Evolutionary conservation across 1,140 invertebrate species (phyloP), one percentile per base, ranked within the genome.

Genomic region (Polypedilum pembai): DNA sequence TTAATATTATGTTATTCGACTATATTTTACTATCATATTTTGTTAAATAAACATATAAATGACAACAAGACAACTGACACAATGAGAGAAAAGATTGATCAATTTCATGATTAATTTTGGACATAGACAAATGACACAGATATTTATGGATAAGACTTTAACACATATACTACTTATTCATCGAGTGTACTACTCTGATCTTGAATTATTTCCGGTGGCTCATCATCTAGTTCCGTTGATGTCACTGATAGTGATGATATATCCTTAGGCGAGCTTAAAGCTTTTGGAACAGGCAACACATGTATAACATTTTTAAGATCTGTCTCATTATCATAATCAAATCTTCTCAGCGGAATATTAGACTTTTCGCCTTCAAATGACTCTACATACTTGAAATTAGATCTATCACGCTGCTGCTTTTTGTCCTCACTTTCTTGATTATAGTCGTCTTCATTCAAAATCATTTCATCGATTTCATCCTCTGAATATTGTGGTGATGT

Each of bases 291-390:
- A 0, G 65, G 65, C n/a, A 69, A 18, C 18, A 69, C 65, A 18
- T 69, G 15, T 20, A 69, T 69, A 20, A 69, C 65, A 69, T 69
- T 69, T 18, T 69, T 69, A 10, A 69, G 8, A 7, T 69, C 65
- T 69, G 65, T 18, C 8, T 69, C 65, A 69, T n/a, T 18, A 8
- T 69, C 65, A 18, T n/a, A 7, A n/a, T 69, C 65, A 20, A 18
- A 69, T 18, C 17, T 69, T 56, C 45, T 12, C 0, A 56, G 12
- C 4, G 45, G 20, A 69, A 69, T 69, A 20, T 18, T 18, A 10
- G 65, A 18, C 20, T 69, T 69, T 18, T 69, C 65, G 18, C 17
- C 5, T 69, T 69, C 65, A 20, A 69, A 69, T 20, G 65, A 20
- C 17, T 69, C 65, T 7, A 69, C 20, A 21, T 69, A 69, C 12